Evolutionary conservation across 2,797 vertebrate genomes (phyloP), one percentile per base, ranked within the genome.

Genomic region (Pelobates cultripes): DNA sequence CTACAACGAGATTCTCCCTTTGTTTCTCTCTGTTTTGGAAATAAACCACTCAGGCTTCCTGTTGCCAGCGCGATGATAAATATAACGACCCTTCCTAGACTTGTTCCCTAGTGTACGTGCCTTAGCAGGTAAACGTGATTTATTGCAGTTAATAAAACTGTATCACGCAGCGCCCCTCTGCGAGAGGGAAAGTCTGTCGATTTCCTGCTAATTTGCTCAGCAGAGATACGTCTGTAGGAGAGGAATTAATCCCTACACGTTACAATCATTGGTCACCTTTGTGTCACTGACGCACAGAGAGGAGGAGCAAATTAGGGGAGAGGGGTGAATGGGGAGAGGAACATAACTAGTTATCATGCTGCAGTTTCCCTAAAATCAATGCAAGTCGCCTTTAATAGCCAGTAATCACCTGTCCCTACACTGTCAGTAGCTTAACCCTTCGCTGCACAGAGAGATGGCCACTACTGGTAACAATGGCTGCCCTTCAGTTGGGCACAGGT

Each of bases 101-200:
- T 13, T 42, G 66, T 41, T 66, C 42, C 66, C 66, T 14, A 12
- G 66, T 68, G 14, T 43, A 44, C 43, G 66, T 45, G 6, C 43
- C 6, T 44, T 43, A 44, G 66, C 68, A 44, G 68, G 68, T 70
- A 70, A 44, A n/a, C 14, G 4, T 70, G 68, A 70, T 70, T 44
- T 70, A 70, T 45, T n/a, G 43, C 68, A n/a, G 43, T 44, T 70
- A 70, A 70, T 45, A 70, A 45, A 43, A 45, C 5, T 6, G 68
- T 10, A 3, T 3, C 40, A 13, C 5, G 66, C 41, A 4, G 66
- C 8, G 12, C 40, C 66, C 40, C 66, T 10, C 41, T 42, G 63
- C 7, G 66, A 40, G 40, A 68, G 40, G 41, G 7, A 43, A 4
- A 43, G 2, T 12, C 41, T 41, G 28, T 13, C 66, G 28, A 40